phyloP scores from a whole-genome alignment of 2,888 invertebrate species.

The Prenolepis imparis region DNA sequence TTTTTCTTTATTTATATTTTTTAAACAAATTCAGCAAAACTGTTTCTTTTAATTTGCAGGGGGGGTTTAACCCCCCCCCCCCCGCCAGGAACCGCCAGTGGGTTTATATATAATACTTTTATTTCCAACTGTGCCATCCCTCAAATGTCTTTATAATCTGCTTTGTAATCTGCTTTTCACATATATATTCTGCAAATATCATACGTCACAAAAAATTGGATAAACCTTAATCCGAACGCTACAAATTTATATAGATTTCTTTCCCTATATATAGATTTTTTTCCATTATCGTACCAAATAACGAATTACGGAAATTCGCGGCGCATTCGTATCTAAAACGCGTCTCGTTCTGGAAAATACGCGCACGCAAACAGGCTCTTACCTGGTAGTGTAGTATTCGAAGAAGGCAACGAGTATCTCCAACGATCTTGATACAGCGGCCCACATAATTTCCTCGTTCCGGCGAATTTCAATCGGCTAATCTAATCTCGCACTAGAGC shows the following conservation, averaged over 20 bases:
- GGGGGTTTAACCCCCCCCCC: too few relatives aligned
- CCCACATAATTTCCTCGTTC: slow-evolving; percentile 91
- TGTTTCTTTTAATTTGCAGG: too few relatives aligned
- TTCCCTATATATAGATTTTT: not conserved
- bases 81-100: too few relatives aligned
- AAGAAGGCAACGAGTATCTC: slow-evolving; percentile 94
- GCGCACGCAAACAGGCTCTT: slow-evolving; percentile 76
- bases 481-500: slow-evolving; percentile 42
- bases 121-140: not conserved
- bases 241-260: not conserved
- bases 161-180: not conserved
- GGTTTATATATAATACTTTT: slow-evolving; percentile 6
- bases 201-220: not conserved
- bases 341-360: slow-evolving; percentile 14
- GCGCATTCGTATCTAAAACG: not conserved
- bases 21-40: too few relatives aligned
- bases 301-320: slow-evolving; percentile 4
- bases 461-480: slow-evolving; percentile 39
- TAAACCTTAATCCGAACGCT: not conserved
- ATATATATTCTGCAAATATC: not conserved
- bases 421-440: slow-evolving; percentile 92
- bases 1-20: too few relatives aligned
- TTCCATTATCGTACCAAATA: slow-evolving; percentile 1
- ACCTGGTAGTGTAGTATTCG: slow-evolving; percentile 93
- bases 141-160: slow-evolving; percentile 20